Evolutionary conservation across 2,888 invertebrate genomes (phyloP).

Genomic region (Archaeoteleia sp.): DNA sequence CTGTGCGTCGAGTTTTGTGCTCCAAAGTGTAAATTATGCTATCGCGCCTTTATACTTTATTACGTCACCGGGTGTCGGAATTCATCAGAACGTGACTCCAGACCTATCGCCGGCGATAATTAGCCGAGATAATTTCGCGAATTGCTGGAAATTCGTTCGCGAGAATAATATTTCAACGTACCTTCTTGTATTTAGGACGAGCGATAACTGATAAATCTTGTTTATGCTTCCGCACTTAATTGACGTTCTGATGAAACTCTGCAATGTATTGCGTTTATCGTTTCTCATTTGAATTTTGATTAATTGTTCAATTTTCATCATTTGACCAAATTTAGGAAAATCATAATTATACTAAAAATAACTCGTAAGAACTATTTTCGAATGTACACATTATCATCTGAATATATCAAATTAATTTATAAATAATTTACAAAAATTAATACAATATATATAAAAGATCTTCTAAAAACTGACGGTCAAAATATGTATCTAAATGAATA

Average conservation of each 20-base stretch:
- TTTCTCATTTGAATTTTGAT: constrained; percentile 17
- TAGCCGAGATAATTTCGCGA: constrained; percentile 45
- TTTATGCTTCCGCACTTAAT: constrained; percentile 50
- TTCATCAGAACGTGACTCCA: constrained; percentile 52
- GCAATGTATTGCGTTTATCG: constrained; percentile 34
- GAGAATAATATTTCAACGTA: constrained; percentile 54
- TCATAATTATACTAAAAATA: no score
- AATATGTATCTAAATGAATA: no score
- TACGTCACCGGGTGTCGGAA: constrained; percentile 53
- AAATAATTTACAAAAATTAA: no score
- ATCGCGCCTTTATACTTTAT: constrained; percentile 35
- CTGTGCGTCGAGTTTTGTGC: constrained; percentile 27
- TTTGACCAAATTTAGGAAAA: no score
- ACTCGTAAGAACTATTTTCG: no score
- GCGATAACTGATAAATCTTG: constrained; percentile 51
- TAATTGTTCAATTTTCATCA: no score
- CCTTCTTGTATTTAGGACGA: constrained; percentile 50
- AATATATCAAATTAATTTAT: no score
- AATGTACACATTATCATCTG: no score
- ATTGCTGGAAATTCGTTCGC: constrained; percentile 52
- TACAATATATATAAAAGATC: no score
- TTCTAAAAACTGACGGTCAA: no score
- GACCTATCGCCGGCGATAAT: constrained; percentile 49
- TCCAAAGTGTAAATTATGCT: constrained; percentile 44
- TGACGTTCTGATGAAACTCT: constrained; percentile 51